These are phyloP conservation scores for Saimiri boliviensis DNA, from an alignment of 2,113 vertebrate species.

Conservation along the genomic window DNA sequence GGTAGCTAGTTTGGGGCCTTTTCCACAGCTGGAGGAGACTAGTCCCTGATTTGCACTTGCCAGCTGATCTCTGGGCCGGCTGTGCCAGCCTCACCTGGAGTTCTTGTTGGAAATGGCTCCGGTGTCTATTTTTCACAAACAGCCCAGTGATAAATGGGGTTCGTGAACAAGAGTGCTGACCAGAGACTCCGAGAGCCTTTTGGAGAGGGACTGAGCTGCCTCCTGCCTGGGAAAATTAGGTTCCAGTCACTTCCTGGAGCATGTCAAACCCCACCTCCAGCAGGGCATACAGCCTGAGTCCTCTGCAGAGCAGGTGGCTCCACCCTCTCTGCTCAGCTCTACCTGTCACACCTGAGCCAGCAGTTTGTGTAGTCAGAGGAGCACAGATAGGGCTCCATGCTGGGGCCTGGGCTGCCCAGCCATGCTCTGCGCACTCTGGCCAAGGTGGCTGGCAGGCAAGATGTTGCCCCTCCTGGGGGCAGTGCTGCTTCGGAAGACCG, in stretches of 20 bases:
- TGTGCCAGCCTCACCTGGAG: not conserved
- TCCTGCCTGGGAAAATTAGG: not conserved
- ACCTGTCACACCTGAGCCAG: slow-evolving; percentile 57
- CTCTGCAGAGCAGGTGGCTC: not conserved
- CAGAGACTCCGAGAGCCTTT: not conserved
- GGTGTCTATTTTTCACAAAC: not conserved
- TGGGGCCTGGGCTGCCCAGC: not conserved
- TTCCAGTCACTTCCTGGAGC: slow-evolving; percentile 50
- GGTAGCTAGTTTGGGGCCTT: not conserved
- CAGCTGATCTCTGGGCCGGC: not conserved
- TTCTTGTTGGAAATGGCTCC: too few relatives aligned
- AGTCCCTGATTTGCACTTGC: not conserved
- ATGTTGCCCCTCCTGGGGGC: slow-evolving; percentile 81
- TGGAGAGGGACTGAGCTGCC: not conserved
- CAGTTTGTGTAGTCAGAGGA: not conserved
- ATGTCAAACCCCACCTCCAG: slow-evolving; percentile 56
- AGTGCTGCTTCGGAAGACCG: slow-evolving; percentile 71
- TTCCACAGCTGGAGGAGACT: not conserved
- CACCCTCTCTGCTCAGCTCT: slow-evolving; percentile 15
- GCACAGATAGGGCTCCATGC: not conserved
- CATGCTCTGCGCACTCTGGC: slow-evolving; percentile 79
- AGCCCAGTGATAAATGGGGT: not conserved
- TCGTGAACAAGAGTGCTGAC: not conserved
- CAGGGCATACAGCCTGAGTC: not conserved
- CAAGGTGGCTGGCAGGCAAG: slow-evolving; percentile 54